These are phyloP conservation scores for Dicranocentrus wangi DNA, from an alignment of 2,888 invertebrate genomes.

Conservation along the genomic window DNA sequence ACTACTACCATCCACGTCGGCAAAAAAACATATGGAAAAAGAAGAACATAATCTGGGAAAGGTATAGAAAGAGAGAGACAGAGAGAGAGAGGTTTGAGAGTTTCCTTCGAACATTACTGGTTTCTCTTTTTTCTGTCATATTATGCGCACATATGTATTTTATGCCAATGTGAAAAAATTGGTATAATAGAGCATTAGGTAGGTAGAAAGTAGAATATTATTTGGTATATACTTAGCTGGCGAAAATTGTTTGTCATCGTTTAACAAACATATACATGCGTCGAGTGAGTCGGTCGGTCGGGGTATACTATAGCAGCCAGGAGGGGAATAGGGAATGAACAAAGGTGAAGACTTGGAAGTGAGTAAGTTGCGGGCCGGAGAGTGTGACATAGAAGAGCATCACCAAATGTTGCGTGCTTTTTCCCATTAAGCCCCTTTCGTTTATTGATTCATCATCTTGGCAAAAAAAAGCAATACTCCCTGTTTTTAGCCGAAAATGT, in stretches of 20 bases:
- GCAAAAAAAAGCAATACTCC: constrained; percentile 41
- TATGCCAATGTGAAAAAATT: no score
- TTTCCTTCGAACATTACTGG: no score
- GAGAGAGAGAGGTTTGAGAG: no score
- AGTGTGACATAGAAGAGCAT: constrained; percentile 53
- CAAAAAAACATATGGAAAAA: no score
- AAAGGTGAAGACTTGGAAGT: neutral
- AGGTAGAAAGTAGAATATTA: no score
- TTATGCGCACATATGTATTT: no score
- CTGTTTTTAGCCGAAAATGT: constrained; percentile 15
- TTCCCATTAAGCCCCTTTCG: constrained; percentile 49
- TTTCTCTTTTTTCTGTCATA: no score
- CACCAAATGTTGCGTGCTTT: constrained; percentile 59
- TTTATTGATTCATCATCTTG: constrained; percentile 63
- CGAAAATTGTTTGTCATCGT: constrained; percentile 30
- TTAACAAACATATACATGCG: no score
- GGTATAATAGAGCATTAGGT: no score
- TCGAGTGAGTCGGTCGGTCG: neutral
- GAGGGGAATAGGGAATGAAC: neutral
- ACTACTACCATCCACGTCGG: no score
- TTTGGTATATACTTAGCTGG: neutral
- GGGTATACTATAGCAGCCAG: neutral
- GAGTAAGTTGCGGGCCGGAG: constrained; percentile 31
- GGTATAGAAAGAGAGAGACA: no score
- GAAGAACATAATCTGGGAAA: no score